Evolutionary conservation across 2,113 vertebrate species (phyloP).

Genomic region (Barnardius zonarius): DNA sequence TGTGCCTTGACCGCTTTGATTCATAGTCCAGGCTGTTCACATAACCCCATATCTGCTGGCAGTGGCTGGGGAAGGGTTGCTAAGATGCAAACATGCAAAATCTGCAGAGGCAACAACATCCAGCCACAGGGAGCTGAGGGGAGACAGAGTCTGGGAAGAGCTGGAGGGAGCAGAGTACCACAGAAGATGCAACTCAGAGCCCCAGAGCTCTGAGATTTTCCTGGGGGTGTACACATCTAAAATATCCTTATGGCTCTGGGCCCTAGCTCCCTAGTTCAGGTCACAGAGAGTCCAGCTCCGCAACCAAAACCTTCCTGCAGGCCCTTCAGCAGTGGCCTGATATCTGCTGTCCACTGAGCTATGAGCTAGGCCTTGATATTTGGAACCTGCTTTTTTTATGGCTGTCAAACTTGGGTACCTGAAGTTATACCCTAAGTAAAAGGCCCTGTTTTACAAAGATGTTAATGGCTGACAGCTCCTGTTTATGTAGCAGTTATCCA

Average conservation of each 20-base stretch:
- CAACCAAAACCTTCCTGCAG: neutral
- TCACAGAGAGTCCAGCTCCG: neutral
- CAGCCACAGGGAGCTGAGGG: neutral
- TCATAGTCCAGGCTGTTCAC: neutral
- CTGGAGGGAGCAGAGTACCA: neutral
- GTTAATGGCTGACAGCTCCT: neutral
- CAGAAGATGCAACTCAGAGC: neutral
- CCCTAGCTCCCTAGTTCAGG: neutral
- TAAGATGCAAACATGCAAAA: neutral
- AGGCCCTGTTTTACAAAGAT: neutral
- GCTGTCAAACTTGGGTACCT: neutral
- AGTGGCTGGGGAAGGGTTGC: neutral
- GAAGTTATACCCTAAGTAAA: neutral
- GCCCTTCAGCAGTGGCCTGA: neutral
- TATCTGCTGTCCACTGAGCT: neutral
- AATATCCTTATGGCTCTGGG: neutral
- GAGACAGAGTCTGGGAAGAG: neutral
- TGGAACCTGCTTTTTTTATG: neutral
- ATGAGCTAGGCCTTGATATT: neutral
- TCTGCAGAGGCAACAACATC: neutral
- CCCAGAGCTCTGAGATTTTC: neutral
- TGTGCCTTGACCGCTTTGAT: neutral
- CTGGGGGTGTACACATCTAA: neutral
- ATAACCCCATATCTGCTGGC: neutral
- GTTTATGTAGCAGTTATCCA: neutral